Conservation (phyloP, 2,113 vertebrate genomes). For the Neofelis nebulosa region DNA sequence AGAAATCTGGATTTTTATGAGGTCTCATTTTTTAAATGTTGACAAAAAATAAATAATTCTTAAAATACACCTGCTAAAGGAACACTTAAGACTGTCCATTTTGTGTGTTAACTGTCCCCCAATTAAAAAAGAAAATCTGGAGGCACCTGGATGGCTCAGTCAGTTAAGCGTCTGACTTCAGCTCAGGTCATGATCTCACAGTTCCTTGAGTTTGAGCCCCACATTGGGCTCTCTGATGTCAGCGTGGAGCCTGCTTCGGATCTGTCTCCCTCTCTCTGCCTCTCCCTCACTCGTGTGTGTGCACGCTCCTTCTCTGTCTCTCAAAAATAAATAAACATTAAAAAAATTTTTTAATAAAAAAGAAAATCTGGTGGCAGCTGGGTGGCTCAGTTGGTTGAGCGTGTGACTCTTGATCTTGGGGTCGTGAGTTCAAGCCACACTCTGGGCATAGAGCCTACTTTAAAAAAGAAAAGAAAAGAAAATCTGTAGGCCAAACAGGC, state of each 20-base stretch:
- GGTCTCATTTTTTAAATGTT: conserved; percentile 11
- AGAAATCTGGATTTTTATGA: conserved; percentile 25
- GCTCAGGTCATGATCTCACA: too few species aligned
- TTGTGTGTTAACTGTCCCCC: neutral
- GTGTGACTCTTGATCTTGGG: neutral
- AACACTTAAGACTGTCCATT: neutral
- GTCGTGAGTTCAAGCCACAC: neutral
- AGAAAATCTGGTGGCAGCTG: too few species aligned
- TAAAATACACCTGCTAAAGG: neutral
- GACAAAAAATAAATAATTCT: neutral
- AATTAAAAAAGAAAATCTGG: neutral
- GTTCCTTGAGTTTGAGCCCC: too few species aligned
- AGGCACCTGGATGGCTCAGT: neutral
- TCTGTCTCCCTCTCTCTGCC: too few species aligned
- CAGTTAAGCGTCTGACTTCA: neutral
- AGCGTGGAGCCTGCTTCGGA: too few species aligned
- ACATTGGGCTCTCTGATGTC: too few species aligned
- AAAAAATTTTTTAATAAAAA: too few species aligned
- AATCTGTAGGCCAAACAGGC: neutral
- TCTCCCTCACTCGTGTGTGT: too few species aligned
- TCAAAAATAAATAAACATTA: too few species aligned
- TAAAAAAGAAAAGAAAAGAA: neutral
- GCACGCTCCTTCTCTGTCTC: too few species aligned
- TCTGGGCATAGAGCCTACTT: neutral
- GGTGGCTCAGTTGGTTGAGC: neutral